Percentiles rank a stretch among this genome's conserved stretches.
Conservation (phyloP, 2,888 invertebrate genomes). For the Cephus rjabovi region DNA sequence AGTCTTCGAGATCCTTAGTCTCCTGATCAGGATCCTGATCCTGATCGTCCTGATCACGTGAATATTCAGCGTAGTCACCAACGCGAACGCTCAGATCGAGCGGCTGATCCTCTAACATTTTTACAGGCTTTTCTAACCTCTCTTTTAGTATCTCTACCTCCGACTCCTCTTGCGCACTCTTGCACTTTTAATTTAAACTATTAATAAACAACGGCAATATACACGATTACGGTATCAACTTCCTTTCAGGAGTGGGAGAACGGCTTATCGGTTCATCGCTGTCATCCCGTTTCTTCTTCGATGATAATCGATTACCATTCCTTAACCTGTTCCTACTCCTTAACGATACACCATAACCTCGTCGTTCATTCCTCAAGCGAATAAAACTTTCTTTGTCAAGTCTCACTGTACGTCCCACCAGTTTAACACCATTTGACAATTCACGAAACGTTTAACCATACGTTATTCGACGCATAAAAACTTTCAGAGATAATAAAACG, state of each 20-base stretch:
- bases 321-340: not conserved
- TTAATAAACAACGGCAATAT: not conserved
- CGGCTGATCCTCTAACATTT: conserved; percentile 75
- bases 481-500: not conserved
- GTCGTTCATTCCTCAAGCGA: not conserved
- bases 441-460: not conserved
- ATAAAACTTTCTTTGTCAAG: not conserved
- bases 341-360: not conserved
- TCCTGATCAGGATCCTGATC: conserved; percentile 56
- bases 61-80: conserved; percentile 59
- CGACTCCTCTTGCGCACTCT: not conserved
- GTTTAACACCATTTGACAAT: not conserved
- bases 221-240: not conserved
- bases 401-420: not conserved
- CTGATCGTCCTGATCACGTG: conserved; percentile 48
- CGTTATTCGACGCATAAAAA: not conserved
- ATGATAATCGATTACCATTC: not conserved
- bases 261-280: not conserved
- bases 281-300: not conserved
- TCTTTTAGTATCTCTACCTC: not conserved
- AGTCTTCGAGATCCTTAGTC: conserved; percentile 46
- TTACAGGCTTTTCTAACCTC: conserved; percentile 12
- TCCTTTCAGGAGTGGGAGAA: not conserved
- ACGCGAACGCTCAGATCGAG: conserved; percentile 80
- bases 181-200: not conserved